Evolutionary conservation across 2,113 vertebrate genomes (phyloP).

Genomic region (Acanthochromis polyacanthus): DNA sequence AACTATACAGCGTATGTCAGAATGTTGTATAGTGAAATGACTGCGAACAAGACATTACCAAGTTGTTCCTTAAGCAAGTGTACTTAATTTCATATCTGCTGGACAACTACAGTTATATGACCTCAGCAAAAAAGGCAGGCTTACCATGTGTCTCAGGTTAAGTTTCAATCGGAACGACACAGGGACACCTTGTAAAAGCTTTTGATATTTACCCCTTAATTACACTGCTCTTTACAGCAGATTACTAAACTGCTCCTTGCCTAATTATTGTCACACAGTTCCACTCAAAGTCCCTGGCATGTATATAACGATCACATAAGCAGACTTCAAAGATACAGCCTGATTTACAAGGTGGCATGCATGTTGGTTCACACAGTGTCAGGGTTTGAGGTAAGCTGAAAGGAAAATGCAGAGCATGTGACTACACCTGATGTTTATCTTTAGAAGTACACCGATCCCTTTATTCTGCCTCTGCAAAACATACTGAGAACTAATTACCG

Average conservation of each 20-base stretch:
- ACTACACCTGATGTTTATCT: constrained; percentile 23
- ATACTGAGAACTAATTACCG: constrained; percentile 29
- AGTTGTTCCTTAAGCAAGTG: neutral
- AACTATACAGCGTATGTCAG: neutral
- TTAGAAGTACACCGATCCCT: neutral
- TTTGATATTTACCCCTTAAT: neutral
- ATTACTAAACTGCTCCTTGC: neutral
- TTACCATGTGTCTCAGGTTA: neutral
- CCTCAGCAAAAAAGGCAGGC: no score
- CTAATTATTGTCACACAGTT: neutral
- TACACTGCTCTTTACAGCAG: neutral
- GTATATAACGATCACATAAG: neutral
- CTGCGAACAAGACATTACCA: constrained; percentile 13
- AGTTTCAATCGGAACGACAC: neutral
- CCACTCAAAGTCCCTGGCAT: neutral
- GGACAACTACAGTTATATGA: neutral
- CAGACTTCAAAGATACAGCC: constrained; percentile 1
- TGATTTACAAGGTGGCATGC: neutral
- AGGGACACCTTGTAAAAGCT: neutral
- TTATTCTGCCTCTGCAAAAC: constrained; percentile 8
- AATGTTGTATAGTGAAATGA: constrained; percentile 2
- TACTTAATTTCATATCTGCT: constrained; percentile 10
- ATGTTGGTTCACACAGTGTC: neutral
- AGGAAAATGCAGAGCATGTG: neutral
- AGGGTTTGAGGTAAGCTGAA: neutral